These are phyloP conservation scores for Prosopocoilus inquinatus DNA, from an alignment of 2,888 invertebrate genomes.

Conservation along the genomic window DNA sequence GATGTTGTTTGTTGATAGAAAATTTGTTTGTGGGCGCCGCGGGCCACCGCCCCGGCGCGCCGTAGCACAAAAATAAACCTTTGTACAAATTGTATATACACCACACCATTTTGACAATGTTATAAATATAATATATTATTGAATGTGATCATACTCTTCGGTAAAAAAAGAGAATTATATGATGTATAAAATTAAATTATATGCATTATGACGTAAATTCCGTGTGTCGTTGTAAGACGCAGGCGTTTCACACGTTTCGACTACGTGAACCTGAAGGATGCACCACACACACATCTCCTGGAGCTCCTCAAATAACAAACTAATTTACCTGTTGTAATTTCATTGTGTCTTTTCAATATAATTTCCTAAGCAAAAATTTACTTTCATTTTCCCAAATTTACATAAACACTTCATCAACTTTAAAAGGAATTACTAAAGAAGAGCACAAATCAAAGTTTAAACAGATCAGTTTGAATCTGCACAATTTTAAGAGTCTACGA, in stretches of 20 bases:
- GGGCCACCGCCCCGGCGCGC: slow-evolving; percentile 14
- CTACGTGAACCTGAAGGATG: neutral
- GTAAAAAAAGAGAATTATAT: slow-evolving; percentile 22
- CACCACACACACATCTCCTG: too few relatives aligned
- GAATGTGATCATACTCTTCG: slow-evolving; percentile 45
- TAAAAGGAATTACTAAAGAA: too few relatives aligned
- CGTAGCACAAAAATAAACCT: slow-evolving; percentile 24
- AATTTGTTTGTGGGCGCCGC: slow-evolving; percentile 15
- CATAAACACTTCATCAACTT: too few relatives aligned
- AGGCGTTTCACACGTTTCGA: slow-evolving; percentile 1
- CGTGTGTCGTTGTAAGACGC: slow-evolving; percentile 4
- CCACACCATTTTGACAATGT: slow-evolving; percentile 40
- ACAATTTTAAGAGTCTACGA: too few relatives aligned
- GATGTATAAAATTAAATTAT: neutral
- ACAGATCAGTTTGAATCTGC: too few relatives aligned
- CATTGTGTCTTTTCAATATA: slow-evolving; percentile 36
- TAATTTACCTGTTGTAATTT: slow-evolving; percentile 35
- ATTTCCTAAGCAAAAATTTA: slow-evolving; percentile 27
- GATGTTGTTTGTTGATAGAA: slow-evolving; percentile 7
- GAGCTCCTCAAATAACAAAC: neutral
- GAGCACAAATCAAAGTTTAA: too few relatives aligned
- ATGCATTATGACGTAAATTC: neutral
- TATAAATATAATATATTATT: slow-evolving; percentile 37
- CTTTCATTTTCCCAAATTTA: too few relatives aligned
- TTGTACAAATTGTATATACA: slow-evolving; percentile 46